A percentile compares a stretch with the other conserved stretches of the same genome.
phyloP scores from a whole-genome alignment of 2,113 vertebrate species.

The Trematocara stigmaticum region DNA sequence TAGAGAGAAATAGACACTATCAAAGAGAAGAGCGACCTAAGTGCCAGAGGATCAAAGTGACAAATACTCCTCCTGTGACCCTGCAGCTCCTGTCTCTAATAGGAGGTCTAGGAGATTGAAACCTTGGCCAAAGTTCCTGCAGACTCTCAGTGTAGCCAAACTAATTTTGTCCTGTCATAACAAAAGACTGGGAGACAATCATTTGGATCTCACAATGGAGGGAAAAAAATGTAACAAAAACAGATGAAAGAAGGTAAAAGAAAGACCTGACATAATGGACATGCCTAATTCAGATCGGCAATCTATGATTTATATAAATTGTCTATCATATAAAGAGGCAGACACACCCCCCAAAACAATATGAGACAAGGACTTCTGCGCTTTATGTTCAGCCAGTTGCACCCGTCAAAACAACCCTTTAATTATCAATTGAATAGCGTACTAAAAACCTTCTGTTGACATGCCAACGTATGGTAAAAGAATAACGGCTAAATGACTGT shows the following conservation, averaged over 20 bases:
- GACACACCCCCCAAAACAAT: not conserved
- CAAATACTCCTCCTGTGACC: slow-evolving; percentile 52
- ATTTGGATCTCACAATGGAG: not conserved
- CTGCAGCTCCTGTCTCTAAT: slow-evolving; percentile 48
- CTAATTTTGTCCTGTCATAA: slow-evolving; percentile 59
- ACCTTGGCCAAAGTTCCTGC: slow-evolving; percentile 43
- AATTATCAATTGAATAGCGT: not conserved
- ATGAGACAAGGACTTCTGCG: not conserved
- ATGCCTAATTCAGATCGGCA: not conserved
- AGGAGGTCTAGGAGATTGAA: slow-evolving; percentile 56
- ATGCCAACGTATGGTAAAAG: not conserved
- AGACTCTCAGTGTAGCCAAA: slow-evolving; percentile 38
- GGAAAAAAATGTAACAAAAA: not conserved
- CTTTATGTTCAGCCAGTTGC: not conserved
- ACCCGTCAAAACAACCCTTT: not conserved
- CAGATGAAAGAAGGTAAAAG: not conserved
- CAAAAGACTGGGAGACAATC: slow-evolving; percentile 23
- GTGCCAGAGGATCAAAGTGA: slow-evolving; percentile 62
- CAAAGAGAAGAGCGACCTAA: slow-evolving; percentile 22
- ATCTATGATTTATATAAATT: not conserved
- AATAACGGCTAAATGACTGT: not conserved
- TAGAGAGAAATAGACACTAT: not conserved
- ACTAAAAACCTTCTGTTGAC: not conserved
- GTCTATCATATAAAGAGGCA: not conserved
- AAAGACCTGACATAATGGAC: not conserved